Conservation (phyloP, 2,113 vertebrate species). For the Emydocephalus ijimae region DNA sequence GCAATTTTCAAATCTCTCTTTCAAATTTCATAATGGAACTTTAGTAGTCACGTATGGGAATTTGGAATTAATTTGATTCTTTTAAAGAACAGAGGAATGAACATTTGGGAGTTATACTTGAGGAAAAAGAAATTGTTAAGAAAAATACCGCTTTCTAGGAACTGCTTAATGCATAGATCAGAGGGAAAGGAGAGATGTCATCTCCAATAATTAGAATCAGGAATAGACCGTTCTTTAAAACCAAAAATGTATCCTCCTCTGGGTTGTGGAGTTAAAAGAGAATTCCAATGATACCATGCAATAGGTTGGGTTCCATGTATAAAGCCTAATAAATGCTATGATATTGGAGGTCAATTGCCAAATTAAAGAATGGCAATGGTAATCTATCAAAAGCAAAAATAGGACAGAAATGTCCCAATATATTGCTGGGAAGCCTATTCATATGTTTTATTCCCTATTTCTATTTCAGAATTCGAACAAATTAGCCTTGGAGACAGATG, state of each 20-base stretch:
- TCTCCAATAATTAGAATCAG: neutral
- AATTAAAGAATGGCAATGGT: neutral
- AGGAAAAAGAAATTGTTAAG: constrained; percentile 7
- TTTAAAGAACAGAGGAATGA: neutral
- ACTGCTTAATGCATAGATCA: neutral
- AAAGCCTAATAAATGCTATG: neutral
- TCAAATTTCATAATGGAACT: neutral
- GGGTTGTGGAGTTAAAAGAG: neutral
- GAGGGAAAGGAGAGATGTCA: neutral
- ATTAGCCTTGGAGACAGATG: neutral
- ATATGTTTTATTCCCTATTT: neutral
- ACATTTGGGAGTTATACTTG: neutral
- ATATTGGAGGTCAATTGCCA: neutral
- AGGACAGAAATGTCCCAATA: neutral
- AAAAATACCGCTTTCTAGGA: neutral
- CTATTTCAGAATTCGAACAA: neutral
- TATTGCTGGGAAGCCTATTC: neutral
- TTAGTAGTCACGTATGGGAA: neutral
- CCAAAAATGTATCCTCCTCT: neutral
- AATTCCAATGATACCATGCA: neutral
- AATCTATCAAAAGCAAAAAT: neutral
- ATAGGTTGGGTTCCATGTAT: neutral
- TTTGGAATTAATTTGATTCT: neutral
- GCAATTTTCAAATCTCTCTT: neutral
- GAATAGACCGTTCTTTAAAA: neutral